Conservation (phyloP, 2,888 invertebrate genomes). For the Thera britannica region DNA sequence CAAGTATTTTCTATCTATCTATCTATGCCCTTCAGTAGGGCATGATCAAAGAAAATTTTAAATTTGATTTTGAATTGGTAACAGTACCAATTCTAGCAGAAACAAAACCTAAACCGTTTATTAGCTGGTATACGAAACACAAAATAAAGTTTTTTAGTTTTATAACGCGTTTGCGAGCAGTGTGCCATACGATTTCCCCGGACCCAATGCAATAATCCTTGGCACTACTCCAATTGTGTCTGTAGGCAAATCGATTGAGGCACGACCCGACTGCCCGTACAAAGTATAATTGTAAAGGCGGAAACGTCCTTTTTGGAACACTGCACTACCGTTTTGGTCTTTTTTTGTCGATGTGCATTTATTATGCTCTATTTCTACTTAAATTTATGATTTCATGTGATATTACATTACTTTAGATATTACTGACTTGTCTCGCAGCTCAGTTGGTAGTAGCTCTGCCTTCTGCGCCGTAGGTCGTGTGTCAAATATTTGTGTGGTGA, state of each 20-base stretch:
- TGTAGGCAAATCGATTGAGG: conserved; percentile 73
- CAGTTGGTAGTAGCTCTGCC: too few relatives aligned
- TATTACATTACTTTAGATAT: too few relatives aligned
- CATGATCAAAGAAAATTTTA: neutral
- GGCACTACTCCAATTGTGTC: conserved; percentile 73
- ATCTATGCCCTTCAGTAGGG: too few relatives aligned
- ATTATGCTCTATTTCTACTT: too few relatives aligned
- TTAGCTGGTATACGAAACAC: conserved; percentile 15
- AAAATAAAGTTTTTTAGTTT: conserved; percentile 39
- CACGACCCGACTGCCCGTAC: conserved; percentile 36
- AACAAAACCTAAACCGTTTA: conserved; percentile 16
- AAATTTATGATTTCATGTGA: too few relatives aligned
- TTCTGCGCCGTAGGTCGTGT: too few relatives aligned
- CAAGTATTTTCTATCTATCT: too few relatives aligned
- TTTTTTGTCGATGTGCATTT: neutral
- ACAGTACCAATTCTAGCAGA: conserved; percentile 1
- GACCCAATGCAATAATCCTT: conserved; percentile 74
- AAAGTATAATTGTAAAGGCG: conserved; percentile 43
- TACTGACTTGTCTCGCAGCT: too few relatives aligned
- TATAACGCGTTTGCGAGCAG: conserved; percentile 54
- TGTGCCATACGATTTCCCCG: conserved; percentile 31
- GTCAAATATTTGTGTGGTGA: too few relatives aligned
- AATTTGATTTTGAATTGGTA: neutral
- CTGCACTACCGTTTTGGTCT: neutral
- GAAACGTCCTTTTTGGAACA: conserved; percentile 24